These are phyloP conservation scores for Craterocephalus amniculus DNA, from an alignment of 2,797 vertebrate genomes.

Conservation along the genomic window DNA sequence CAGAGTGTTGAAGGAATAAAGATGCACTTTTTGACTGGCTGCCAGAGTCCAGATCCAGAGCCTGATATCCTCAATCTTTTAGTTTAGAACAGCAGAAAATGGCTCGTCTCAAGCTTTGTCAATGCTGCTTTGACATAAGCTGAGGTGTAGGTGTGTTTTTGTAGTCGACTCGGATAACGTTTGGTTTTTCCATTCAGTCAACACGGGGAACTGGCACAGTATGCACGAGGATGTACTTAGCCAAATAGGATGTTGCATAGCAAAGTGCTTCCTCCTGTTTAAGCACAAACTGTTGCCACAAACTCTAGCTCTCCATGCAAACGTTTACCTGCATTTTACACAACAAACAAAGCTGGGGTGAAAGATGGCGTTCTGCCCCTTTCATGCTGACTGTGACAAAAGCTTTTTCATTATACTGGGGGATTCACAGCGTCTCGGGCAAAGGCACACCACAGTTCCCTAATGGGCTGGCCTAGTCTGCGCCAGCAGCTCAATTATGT, in stretches of 20 bases:
- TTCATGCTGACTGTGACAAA: slow-evolving; percentile 45
- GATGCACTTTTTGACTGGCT: slow-evolving; percentile 20
- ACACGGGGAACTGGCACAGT: slow-evolving; percentile 12
- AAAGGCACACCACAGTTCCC: slow-evolving; percentile 62
- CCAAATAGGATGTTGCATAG: slow-evolving; percentile 53
- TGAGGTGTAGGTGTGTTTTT: slow-evolving; percentile 35
- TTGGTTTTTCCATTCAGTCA: slow-evolving; percentile 32
- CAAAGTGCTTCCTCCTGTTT: slow-evolving; percentile 49
- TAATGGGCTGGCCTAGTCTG: slow-evolving; percentile 57
- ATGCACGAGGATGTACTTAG: slow-evolving; percentile 36
- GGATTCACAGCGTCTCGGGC: slow-evolving; percentile 65
- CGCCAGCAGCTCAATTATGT: slow-evolving; percentile 71
- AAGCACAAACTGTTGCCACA: slow-evolving; percentile 34
- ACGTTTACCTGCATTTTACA: slow-evolving; percentile 36
- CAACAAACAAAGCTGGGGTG: slow-evolving; percentile 19
- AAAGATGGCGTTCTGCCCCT: slow-evolving; percentile 46
- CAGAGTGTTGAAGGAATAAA: not conserved
- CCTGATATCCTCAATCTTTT: slow-evolving; percentile 19
- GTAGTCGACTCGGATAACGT: slow-evolving; percentile 34
- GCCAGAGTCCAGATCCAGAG: slow-evolving; percentile 29
- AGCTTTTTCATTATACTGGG: slow-evolving; percentile 61
- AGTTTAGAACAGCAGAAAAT: slow-evolving; percentile 24
- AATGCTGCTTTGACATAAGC: slow-evolving; percentile 15
- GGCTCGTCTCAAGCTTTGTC: slow-evolving; percentile 20
- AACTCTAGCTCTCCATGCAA: slow-evolving; percentile 6